Conservation (phyloP, 2,797 vertebrate genomes). For the Parauchenoglanis punctatus region DNA sequence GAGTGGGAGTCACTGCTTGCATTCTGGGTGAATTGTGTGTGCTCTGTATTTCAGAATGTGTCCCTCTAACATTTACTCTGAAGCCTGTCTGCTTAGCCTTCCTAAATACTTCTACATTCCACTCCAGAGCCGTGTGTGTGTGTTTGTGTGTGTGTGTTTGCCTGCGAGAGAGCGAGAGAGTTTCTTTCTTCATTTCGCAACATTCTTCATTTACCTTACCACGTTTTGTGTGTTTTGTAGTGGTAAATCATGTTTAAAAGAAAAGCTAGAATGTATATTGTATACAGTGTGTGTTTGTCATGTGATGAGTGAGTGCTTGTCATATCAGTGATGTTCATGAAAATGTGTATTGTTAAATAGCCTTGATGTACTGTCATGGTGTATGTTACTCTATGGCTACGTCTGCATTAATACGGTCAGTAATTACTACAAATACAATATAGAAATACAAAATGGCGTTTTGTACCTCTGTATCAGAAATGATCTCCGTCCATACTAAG, state of each 20-base stretch:
- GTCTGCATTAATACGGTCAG: too few relatives aligned
- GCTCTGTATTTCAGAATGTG: constrained; percentile 37
- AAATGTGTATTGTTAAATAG: not conserved
- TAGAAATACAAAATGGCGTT: too few relatives aligned
- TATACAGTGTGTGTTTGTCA: not conserved
- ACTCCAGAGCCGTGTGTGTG: constrained; percentile 28
- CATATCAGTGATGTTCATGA: not conserved
- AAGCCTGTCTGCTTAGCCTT: constrained; percentile 70
- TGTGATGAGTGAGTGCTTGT: not conserved
- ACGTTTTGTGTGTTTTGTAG: not conserved
- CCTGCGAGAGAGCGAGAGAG: not conserved
- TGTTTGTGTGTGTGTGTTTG: too few relatives aligned
- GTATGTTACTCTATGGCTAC: not conserved
- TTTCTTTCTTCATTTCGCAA: constrained; percentile 26
- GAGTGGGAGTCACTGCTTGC: constrained; percentile 40
- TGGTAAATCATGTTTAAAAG: not conserved
- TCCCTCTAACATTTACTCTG: constrained; percentile 41
- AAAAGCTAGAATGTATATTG: not conserved
- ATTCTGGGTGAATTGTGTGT: constrained; percentile 37
- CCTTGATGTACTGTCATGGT: not conserved
- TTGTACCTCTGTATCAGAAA: too few relatives aligned
- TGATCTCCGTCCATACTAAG: too few relatives aligned
- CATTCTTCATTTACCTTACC: not conserved
- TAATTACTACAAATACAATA: too few relatives aligned
- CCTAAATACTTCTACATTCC: constrained; percentile 54